Evolutionary conservation across 2,888 invertebrate genomes (phyloP).

Genomic region (Julus scanicus): DNA sequence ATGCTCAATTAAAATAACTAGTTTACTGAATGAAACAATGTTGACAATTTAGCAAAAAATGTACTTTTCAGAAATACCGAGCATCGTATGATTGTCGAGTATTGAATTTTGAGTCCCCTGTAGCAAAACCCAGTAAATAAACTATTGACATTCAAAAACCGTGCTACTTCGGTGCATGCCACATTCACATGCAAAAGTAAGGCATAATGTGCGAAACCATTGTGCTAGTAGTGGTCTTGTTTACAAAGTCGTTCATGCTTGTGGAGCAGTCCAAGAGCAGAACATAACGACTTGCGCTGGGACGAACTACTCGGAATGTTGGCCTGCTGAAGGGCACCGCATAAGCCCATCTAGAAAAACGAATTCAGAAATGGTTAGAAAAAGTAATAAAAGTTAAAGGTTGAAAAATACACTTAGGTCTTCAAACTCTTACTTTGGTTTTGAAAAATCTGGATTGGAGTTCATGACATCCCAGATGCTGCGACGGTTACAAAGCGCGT

Average conservation of each 20-base stretch:
- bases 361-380: not conserved
- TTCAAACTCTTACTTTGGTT: slow-evolving; percentile 50
- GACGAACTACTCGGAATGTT: slow-evolving; percentile 53
- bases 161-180: slow-evolving; percentile 52
- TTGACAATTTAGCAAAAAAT: not conserved
- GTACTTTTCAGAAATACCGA: not conserved
- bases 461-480: slow-evolving; percentile 65
- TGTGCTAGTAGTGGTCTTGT: slow-evolving; percentile 52
- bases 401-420: not conserved
- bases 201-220: slow-evolving; percentile 56
- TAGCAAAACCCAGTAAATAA: not conserved
- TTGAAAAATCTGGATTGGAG: slow-evolving; percentile 63
- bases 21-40: no score
- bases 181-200: slow-evolving; percentile 50
- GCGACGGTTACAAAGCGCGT: slow-evolving; percentile 64
- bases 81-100: not conserved
- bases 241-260: slow-evolving; percentile 57
- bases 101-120: not conserved
- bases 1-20: no score
- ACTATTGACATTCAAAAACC: slow-evolving; percentile 38
- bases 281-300: slow-evolving; percentile 54
- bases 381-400: not conserved
- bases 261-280: slow-evolving; percentile 56
- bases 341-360: slow-evolving; percentile 34
- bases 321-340: slow-evolving; percentile 48